Base-by-base conservation (phyloP, 2,888 invertebrate genomes). In the Meganola albula region DNA sequence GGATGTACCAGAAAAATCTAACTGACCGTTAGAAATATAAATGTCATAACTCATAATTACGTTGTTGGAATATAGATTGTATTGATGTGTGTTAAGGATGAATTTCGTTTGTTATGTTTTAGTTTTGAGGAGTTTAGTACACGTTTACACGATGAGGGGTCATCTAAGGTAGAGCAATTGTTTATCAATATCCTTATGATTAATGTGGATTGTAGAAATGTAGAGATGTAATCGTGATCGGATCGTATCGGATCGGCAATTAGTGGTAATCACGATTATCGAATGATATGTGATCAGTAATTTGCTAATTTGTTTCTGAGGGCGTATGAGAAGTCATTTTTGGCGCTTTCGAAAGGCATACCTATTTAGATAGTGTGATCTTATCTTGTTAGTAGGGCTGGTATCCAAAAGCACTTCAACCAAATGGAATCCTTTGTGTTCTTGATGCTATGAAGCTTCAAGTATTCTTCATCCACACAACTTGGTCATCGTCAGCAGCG, bases 151-250 rank as follows among this genome's bases (percentile, higher is more conserved):
- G 63, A 63, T 83, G 84, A 84, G 83, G 80, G 73, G 80, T 80
- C 72, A 79, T 84, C 80, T 80, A 80, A 84, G 82, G 69, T 77
- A 74, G 78, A 74, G 75, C 80, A 82, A 83, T 84, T 82, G 84
- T 83, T 84, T 84, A 83, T 85, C 79, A 80, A 82, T 82, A 78
- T 62, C 65, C 53, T 63, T 77, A 76, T 80, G 79, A 80, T 80
- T 70, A 79, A 83, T 80, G 80, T 69, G 61, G 62, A 59, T 63
- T n/a, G n/a, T n/a, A n/a, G n/a, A n/a, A n/a, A n/a, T n/a, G n/a
- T n/a, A n/a, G n/a, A n/a, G 69, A 66, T 68, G 67, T 58, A 51
- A 64, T 78, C 80, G 79, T 80, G 83, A 78, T 60, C 70, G 63
- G 49, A 54, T 63, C 57, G 63, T 46, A 59, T 57, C 63, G 63